Conservation (phyloP, 2,113 vertebrate genomes). For the Lonchura striata region DNA sequence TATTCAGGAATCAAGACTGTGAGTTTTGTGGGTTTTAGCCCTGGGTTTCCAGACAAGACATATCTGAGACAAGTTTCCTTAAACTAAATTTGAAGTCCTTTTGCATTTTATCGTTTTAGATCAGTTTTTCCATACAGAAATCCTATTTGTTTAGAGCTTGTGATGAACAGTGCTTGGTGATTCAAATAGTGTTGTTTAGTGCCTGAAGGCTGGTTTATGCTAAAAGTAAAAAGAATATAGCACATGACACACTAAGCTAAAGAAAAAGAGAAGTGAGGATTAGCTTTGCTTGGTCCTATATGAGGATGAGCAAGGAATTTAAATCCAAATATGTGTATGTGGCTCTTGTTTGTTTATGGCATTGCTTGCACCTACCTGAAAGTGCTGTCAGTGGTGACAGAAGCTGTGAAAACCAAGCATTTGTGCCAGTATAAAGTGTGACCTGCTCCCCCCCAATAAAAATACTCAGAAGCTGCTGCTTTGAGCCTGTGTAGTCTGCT, state of each 20-base stretch:
- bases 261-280: neutral
- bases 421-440: neutral
- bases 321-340: neutral
- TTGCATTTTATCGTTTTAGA: neutral
- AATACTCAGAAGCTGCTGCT: neutral
- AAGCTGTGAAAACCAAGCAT: constrained; percentile 1
- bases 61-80: neutral
- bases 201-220: neutral
- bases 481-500: neutral
- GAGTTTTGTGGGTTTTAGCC: too few relatives aligned
- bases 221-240: neutral
- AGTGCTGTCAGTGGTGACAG: neutral
- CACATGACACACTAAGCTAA: neutral
- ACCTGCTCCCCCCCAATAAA: neutral
- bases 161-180: neutral
- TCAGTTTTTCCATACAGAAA: neutral
- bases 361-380: neutral
- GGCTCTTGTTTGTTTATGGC: neutral
- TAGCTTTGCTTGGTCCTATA: neutral
- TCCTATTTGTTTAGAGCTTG: neutral
- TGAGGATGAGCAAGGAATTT: neutral
- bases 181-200: neutral
- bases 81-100: neutral
- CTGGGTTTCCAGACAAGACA: neutral
- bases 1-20: neutral